Evolutionary conservation across 1,140 invertebrate genomes (phyloP).

Genomic region (Bombus pascuorum): DNA sequence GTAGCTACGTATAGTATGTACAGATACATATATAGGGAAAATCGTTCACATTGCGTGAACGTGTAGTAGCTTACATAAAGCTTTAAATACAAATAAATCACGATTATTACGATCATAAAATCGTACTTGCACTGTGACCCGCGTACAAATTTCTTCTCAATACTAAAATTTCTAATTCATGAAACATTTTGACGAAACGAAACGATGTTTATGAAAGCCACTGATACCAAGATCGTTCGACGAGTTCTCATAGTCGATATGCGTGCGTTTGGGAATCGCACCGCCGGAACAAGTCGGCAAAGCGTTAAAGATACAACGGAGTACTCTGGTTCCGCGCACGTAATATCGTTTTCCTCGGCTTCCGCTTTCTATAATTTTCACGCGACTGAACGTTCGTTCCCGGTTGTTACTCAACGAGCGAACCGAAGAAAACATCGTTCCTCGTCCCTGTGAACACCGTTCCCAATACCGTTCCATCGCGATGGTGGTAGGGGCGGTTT

Average conservation of each 20-base stretch:
- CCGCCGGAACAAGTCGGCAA: not conserved
- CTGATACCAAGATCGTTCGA: not conserved
- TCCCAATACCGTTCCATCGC: slow-evolving; percentile 2
- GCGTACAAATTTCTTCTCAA: too few relatives aligned
- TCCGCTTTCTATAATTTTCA: slow-evolving; percentile 42
- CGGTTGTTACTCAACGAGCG: slow-evolving; percentile 28
- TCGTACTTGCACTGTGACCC: too few relatives aligned
- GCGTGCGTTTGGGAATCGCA: not conserved
- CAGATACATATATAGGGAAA: not conserved
- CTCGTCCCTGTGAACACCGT: not conserved
- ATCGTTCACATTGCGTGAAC: not conserved
- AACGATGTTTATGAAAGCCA: too few relatives aligned
- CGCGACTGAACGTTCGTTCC: slow-evolving; percentile 14
- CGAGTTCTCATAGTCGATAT: too few relatives aligned
- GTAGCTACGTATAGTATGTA: too few relatives aligned
- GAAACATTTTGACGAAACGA: too few relatives aligned
- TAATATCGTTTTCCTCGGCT: slow-evolving; percentile 17
- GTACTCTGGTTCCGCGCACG: slow-evolving; percentile 4
- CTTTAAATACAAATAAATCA: too few relatives aligned
- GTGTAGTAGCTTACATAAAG: too few relatives aligned
- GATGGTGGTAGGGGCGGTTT: slow-evolving; percentile 20
- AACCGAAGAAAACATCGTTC: not conserved
- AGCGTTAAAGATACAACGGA: not conserved
- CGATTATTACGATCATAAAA: too few relatives aligned
- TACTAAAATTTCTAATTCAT: too few relatives aligned